Evolutionary conservation across 2,113 vertebrate species (phyloP).

Genomic region (Proterorhinus semilunaris): DNA sequence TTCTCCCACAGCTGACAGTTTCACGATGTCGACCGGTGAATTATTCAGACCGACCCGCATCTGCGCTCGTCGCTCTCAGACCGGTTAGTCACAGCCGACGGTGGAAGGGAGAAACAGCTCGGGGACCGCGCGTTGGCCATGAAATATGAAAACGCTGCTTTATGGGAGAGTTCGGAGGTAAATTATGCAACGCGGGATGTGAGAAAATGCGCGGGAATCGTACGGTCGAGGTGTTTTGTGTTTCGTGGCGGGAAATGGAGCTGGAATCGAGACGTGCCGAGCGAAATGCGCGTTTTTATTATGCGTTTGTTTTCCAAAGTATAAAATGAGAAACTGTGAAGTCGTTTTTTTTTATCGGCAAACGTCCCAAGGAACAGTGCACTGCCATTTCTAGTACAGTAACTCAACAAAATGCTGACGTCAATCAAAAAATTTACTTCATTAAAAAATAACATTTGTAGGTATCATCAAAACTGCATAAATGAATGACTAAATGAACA

Average conservation of each 20-base stretch:
- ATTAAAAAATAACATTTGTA: no score
- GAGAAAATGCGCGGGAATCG: conserved; percentile 26
- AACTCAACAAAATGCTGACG: no score
- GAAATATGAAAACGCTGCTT: conserved; percentile 32
- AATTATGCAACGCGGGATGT: conserved; percentile 30
- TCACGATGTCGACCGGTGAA: conserved; percentile 43
- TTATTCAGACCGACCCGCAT: conserved; percentile 54
- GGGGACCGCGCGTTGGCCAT: conserved; percentile 5
- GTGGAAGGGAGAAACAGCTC: conserved; percentile 10
- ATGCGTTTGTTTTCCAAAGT: no score
- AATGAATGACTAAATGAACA: no score
- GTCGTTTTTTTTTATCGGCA: no score
- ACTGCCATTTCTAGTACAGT: no score
- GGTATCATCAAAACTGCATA: no score
- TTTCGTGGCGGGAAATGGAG: background rate
- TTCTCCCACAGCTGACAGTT: conserved; percentile 46
- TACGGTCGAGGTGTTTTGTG: conserved; percentile 11
- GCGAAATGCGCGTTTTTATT: background rate
- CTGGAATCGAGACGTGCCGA: background rate
- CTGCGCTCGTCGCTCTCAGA: conserved; percentile 23
- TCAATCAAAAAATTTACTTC: no score
- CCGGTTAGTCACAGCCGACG: conserved; percentile 28
- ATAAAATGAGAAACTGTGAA: no score
- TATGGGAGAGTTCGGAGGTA: conserved; percentile 22
- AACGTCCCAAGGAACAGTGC: no score